Evolutionary conservation across 2,113 vertebrate species (phyloP).

Genomic region (Chloebia gouldiae): DNA sequence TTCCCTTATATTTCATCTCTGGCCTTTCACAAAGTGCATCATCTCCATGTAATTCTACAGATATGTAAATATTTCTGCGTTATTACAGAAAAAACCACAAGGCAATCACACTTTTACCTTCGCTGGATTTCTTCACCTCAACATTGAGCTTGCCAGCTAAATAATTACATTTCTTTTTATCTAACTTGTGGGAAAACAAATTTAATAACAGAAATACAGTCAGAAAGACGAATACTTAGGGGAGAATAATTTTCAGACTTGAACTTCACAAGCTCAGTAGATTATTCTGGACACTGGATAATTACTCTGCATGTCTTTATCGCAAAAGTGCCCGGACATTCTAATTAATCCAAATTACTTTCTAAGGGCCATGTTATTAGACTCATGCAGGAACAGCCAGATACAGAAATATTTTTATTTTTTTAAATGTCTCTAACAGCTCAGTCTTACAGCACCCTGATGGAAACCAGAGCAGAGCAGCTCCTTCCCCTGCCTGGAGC

Average conservation of each 20-base stretch:
- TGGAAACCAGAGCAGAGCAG: background rate
- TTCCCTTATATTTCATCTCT: constrained; percentile 45
- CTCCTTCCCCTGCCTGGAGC: background rate
- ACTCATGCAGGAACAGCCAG: constrained; percentile 1
- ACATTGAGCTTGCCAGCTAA: constrained; percentile 33
- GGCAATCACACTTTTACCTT: constrained; percentile 43
- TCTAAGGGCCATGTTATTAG: constrained; percentile 56
- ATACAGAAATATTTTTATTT: background rate
- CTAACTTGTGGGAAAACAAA: constrained; percentile 60
- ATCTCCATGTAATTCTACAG: background rate
- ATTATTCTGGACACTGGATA: constrained; percentile 60
- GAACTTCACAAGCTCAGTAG: constrained; percentile 44
- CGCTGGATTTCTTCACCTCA: constrained; percentile 34
- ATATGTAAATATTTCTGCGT: constrained; percentile 46
- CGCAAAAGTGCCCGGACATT: constrained; percentile 38
- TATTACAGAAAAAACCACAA: constrained; percentile 13
- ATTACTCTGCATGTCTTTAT: constrained; percentile 61
- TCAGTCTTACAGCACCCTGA: background rate
- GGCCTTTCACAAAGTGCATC: constrained; percentile 14
- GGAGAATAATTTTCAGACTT: constrained; percentile 65
- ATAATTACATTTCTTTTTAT: constrained; percentile 63
- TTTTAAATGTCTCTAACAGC: background rate
- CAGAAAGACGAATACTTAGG: constrained; percentile 56
- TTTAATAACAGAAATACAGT: constrained; percentile 60
- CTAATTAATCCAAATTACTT: constrained; percentile 69